Conservation (phyloP, 2,797 vertebrate genomes). For the Hylomyscus alleni region DNA sequence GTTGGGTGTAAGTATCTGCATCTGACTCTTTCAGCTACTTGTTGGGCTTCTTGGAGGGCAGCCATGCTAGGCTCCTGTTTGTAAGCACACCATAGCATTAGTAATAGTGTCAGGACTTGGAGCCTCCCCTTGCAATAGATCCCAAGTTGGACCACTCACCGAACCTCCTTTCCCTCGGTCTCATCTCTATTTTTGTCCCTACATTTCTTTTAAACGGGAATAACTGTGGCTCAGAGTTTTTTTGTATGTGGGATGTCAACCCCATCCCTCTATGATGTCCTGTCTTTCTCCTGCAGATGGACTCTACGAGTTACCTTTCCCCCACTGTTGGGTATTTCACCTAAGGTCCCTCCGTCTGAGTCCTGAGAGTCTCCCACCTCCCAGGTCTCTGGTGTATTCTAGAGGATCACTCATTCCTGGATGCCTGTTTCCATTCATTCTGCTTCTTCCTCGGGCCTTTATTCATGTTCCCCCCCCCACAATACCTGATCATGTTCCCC, state of each 20-base stretch:
- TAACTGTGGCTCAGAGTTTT: not conserved
- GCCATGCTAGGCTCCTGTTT: not conserved
- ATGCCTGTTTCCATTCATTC: not conserved
- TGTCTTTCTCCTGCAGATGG: not conserved
- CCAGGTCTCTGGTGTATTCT: not conserved
- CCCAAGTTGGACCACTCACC: not conserved
- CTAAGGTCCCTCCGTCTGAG: not conserved
- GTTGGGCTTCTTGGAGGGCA: not conserved
- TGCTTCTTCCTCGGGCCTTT: not conserved
- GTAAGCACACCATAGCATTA: not conserved
- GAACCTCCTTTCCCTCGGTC: not conserved
- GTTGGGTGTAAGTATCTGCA: not conserved
- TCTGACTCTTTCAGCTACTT: not conserved
- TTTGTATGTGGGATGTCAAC: not conserved
- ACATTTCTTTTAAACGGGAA: not conserved
- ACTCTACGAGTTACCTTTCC: not conserved
- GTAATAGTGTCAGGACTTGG: not conserved
- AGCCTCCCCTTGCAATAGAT: not conserved
- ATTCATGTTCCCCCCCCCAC: rapidly evolving
- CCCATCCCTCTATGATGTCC: not conserved
- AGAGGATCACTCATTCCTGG: not conserved
- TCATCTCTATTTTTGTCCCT: not conserved
- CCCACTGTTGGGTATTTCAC: not conserved
- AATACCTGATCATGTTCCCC: not conserved
- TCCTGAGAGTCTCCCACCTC: not conserved